Evolutionary conservation across 2,888 invertebrate species (phyloP).

Genomic region (Pseudococcus jackbeardsleyi): DNA sequence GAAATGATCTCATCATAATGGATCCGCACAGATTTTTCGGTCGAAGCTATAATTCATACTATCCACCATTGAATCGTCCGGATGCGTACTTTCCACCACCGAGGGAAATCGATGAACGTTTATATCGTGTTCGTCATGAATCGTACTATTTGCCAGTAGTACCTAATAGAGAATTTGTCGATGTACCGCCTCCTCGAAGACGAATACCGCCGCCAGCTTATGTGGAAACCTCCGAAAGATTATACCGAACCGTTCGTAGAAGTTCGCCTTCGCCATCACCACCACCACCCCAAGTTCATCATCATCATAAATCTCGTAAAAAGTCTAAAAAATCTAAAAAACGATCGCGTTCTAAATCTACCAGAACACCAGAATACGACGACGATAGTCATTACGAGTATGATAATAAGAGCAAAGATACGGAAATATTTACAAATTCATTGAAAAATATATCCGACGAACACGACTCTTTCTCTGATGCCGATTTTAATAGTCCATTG

Average conservation of each 20-base stretch:
- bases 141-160: constrained; percentile 49
- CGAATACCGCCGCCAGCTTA: constrained; percentile 50
- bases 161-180: constrained; percentile 59
- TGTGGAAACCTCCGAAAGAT: constrained; percentile 49
- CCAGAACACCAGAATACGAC: constrained; percentile 45
- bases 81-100: constrained; percentile 58
- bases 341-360: constrained; percentile 58
- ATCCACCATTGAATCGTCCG: constrained; percentile 41
- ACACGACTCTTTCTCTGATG: constrained; percentile 62
- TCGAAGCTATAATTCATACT: constrained; percentile 46
- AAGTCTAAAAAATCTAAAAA: constrained; percentile 57
- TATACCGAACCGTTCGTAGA: constrained; percentile 57
- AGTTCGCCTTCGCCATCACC: constrained; percentile 55
- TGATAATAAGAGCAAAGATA: constrained; percentile 49
- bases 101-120: constrained; percentile 57
- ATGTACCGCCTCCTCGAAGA: constrained; percentile 53
- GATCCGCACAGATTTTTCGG: constrained; percentile 64
- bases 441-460: constrained; percentile 59
- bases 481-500: constrained; percentile 57
- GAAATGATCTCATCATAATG: constrained; percentile 44
- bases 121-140: constrained; percentile 57
- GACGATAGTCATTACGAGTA: constrained; percentile 60
- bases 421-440: constrained; percentile 10
- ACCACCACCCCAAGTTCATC: constrained; percentile 49
- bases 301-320: constrained; percentile 59